A percentile compares a stretch with the other conserved stretches of the same genome.
These are phyloP conservation scores for Apolygus lucorum DNA, from an alignment of 1,140 invertebrate species.

Conservation along the genomic window DNA sequence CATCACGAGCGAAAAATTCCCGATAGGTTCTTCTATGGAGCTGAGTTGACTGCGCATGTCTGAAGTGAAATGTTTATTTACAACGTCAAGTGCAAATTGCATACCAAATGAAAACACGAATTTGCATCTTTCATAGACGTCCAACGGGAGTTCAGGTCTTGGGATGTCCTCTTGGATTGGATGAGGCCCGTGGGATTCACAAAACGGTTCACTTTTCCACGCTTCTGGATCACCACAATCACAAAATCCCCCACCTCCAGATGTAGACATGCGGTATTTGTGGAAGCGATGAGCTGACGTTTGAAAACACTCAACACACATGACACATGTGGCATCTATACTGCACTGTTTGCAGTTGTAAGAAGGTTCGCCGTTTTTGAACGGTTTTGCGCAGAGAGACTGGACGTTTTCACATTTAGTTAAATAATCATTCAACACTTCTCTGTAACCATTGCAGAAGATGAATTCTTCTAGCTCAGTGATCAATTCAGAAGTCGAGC, in stretches of 20 bases:
- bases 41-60: slow-evolving; percentile 50
- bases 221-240: slow-evolving; percentile 93
- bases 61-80: slow-evolving; percentile 64
- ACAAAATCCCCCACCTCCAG: slow-evolving; percentile 87
- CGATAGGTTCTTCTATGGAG: slow-evolving; percentile 46
- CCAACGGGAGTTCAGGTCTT: slow-evolving; percentile 55
- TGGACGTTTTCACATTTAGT: slow-evolving; percentile 45
- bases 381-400: slow-evolving; percentile 79
- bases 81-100: slow-evolving; percentile 65
- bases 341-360: slow-evolving; percentile 96
- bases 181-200: slow-evolving; percentile 54
- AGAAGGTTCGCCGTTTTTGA: slow-evolving; percentile 92
- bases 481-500: background rate
- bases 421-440: slow-evolving; percentile 48
- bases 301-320: slow-evolving; percentile 96
- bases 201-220: slow-evolving; percentile 83
- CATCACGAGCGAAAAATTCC: slow-evolving; percentile 79
- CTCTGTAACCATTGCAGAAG: slow-evolving; percentile 58
- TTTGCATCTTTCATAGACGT: slow-evolving; percentile 58
- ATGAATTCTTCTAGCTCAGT: slow-evolving; percentile 60
- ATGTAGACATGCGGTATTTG: slow-evolving; percentile 92
- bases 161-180: too few relatives aligned
- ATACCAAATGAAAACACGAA: slow-evolving; percentile 67
- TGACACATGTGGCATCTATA: slow-evolving; percentile 92
- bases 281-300: slow-evolving; percentile 76